Conservation (phyloP, 2,888 invertebrate genomes). For the Sisyra terminalis region DNA sequence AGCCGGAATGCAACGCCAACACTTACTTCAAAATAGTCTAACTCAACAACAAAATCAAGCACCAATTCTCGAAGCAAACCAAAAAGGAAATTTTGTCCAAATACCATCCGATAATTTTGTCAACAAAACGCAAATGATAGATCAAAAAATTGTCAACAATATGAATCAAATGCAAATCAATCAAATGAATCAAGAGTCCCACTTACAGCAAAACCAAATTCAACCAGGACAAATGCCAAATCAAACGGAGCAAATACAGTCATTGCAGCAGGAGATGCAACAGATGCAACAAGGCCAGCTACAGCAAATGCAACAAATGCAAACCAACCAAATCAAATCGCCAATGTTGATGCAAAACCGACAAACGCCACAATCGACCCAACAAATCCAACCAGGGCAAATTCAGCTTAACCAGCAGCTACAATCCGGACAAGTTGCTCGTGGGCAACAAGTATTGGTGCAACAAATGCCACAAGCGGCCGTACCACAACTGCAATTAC, state of each 20-base stretch:
- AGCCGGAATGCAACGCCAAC: slow-evolving; percentile 16
- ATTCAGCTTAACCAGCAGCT: slow-evolving; percentile 12
- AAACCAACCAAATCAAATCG: slow-evolving; percentile 15
- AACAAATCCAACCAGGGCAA: slow-evolving; percentile 14
- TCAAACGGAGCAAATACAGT: slow-evolving; percentile 2
- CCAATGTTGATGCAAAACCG: slow-evolving; percentile 15
- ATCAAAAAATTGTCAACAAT: slow-evolving; percentile 7
- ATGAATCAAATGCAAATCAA: slow-evolving; percentile 4
- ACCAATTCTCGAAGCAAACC: not conserved
- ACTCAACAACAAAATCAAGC: slow-evolving; percentile 15
- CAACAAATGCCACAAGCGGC: slow-evolving; percentile 10
- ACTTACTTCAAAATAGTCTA: slow-evolving; percentile 14
- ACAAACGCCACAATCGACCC: slow-evolving; percentile 11
- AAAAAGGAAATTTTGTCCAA: not conserved
- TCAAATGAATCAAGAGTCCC: slow-evolving; percentile 11
- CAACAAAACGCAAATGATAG: slow-evolving; percentile 6
- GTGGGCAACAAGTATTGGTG: slow-evolving; percentile 12
- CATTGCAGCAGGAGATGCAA: slow-evolving; percentile 5
- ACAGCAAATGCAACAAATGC: slow-evolving; percentile 15
- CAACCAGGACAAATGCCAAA: slow-evolving; percentile 11
- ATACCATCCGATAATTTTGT: not conserved
- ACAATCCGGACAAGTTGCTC: too few relatives aligned
- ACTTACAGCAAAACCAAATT: slow-evolving; percentile 14
- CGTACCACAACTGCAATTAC: slow-evolving; percentile 10
- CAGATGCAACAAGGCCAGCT: slow-evolving; percentile 10